Evolutionary conservation across 2,113 vertebrate species (phyloP).

Genomic region (Sterrhoptilus dennistouni): DNA sequence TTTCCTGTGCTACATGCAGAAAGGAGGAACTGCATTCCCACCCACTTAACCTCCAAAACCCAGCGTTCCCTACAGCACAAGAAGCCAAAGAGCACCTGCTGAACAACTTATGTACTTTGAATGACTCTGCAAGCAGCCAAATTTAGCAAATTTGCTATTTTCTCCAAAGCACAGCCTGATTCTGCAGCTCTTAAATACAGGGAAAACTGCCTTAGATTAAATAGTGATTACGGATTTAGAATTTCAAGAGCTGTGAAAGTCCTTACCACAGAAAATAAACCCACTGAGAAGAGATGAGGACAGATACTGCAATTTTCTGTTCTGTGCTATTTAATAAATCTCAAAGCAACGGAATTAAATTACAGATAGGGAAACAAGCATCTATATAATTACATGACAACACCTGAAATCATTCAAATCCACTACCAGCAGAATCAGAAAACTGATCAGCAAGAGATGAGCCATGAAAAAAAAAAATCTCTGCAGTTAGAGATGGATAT

Average conservation of each 20-base stretch:
- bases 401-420: not conserved
- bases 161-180: not conserved
- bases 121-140: slow-evolving; percentile 6
- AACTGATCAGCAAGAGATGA: not conserved
- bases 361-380: not conserved
- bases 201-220: not conserved
- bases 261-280: not conserved
- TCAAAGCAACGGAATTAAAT: not conserved
- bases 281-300: not conserved
- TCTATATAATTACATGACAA: not conserved
- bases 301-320: not conserved
- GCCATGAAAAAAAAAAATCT: not conserved
- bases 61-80: not conserved
- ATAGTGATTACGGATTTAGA: not conserved
- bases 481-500: not conserved
- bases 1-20: not conserved
- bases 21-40: not conserved
- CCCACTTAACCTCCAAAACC: not conserved
- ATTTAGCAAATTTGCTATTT: slow-evolving; percentile 11
- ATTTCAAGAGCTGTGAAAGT: slow-evolving; percentile 13
- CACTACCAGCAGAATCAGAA: not conserved
- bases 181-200: not conserved
- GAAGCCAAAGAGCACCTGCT: not conserved
- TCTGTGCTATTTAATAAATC: not conserved
- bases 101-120: not conserved